Evolutionary conservation across 2,113 vertebrate genomes (phyloP), one percentile per base, ranked within the genome.

Genomic region (Bujurquina vittata): DNA sequence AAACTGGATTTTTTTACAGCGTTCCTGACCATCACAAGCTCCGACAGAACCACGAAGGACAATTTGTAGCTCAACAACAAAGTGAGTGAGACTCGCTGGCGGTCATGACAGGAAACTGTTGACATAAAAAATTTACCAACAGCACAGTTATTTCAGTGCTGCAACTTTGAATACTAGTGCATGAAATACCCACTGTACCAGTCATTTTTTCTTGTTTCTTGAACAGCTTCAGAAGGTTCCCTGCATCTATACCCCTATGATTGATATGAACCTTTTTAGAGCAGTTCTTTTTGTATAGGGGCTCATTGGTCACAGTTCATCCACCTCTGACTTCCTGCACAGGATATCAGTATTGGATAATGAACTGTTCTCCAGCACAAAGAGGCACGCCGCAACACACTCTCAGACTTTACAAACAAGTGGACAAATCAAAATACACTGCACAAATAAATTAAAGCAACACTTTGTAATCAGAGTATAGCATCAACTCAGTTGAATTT

Each of bases 81-180:
- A 46, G 26, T 49, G 37, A 57, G n/a, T 7, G 15, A 60, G 35
- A 85, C 14, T 80, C 37, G 56, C 10, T 18, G 40, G 9, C 8
- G 43, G 65, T 81, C 76, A 77, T 15, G 40, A 23, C 11, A 29
- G 11, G 33, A 87, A 87, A 88, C 35, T 63, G 90, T 77, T 81
- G 58, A 85, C 79, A 73, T 79, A 55, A 80, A 87, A 69, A 80
- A 15, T 79, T 61, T 63, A 73, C 17, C 22, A 57, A 23, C 59
- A 43, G 73, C 84, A 80, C 60, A 60, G 69, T 87, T 55, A 87
- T 63, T 54, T 37, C 56, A 31, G 17, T 62, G 31, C 46, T 8
- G 37, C 55, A 59, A 11, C 23, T n/a, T 4, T 74, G 49, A 76
- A 88, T 80, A 65, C 23, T 37, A 49, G 79, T 61, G 14, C 11